Evolutionary conservation across 2,888 invertebrate genomes (phyloP).

Genomic region (Bimastos eiseni): DNA sequence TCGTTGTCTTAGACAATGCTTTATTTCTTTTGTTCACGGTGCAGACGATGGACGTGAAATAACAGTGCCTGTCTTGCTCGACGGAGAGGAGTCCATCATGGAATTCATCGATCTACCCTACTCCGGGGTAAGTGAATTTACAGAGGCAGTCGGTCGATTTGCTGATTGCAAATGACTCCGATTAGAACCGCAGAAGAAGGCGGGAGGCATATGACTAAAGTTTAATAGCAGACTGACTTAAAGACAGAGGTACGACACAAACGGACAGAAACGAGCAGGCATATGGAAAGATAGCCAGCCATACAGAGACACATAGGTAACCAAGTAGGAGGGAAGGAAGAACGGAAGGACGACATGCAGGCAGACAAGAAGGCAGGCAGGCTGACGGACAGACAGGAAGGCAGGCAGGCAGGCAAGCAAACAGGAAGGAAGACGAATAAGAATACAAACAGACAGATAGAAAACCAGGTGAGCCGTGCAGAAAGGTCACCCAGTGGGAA

Average conservation of each 20-base stretch:
- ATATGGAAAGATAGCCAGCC: background rate
- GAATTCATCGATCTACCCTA: constrained; percentile 45
- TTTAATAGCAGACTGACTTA: background rate
- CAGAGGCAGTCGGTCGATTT: too few relatives aligned
- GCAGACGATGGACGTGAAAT: constrained; percentile 45
- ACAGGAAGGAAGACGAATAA: too few relatives aligned
- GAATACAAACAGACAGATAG: too few relatives aligned
- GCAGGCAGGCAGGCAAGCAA: too few relatives aligned
- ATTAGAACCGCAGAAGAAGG: background rate
- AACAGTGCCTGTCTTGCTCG: constrained; percentile 44
- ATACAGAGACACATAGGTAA: background rate
- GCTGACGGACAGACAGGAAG: too few relatives aligned
- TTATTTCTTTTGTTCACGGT: background rate
- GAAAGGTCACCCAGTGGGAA: too few relatives aligned
- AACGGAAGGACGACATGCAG: too few relatives aligned
- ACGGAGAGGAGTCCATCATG: constrained; percentile 45
- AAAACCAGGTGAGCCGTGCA: too few relatives aligned
- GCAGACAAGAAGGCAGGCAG: too few relatives aligned
- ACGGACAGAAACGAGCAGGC: background rate
- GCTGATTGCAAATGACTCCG: background rate
- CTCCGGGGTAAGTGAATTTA: constrained; percentile 37
- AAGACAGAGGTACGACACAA: background rate
- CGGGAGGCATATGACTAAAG: too few relatives aligned
- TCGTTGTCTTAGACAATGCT: background rate
- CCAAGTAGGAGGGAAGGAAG: too few relatives aligned